Conservation (phyloP, 1,140 invertebrate genomes). For the Cherax destructor region DNA sequence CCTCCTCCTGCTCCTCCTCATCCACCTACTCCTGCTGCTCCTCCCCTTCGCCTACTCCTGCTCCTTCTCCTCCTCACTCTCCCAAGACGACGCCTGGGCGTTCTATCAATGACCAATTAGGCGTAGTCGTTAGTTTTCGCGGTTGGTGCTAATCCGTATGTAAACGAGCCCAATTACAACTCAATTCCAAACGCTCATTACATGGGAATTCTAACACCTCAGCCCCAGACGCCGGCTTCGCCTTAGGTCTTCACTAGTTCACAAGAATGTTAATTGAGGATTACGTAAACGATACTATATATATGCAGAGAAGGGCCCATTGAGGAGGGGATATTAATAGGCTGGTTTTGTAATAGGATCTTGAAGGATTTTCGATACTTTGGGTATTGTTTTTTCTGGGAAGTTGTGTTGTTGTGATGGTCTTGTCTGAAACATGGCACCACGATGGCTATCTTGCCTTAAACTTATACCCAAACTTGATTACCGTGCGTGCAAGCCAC, state of each 20-base stretch:
- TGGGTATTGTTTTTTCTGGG: neutral
- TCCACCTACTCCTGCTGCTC: neutral
- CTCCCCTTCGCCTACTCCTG: neutral
- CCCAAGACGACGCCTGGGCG: neutral
- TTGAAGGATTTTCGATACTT: neutral
- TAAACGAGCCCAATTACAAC: constrained; percentile 61
- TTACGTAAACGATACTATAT: constrained; percentile 25
- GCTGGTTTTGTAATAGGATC: neutral
- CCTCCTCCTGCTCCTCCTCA: too few relatives aligned
- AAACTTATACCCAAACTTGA: neutral
- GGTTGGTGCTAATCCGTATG: constrained; percentile 66
- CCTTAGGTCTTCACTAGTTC: neutral
- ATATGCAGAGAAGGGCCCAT: neutral
- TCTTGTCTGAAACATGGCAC: too few relatives aligned
- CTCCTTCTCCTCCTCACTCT: neutral
- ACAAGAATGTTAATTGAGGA: constrained; percentile 55
- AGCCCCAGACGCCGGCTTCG: neutral
- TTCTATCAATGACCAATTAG: constrained; percentile 55
- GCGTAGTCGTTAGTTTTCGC: constrained; percentile 45
- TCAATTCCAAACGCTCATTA: constrained; percentile 28
- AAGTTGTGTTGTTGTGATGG: neutral
- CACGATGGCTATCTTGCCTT: neutral
- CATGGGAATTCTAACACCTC: neutral
- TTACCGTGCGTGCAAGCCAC: neutral
- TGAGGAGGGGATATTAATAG: neutral